Conservation (phyloP, 2,797 vertebrate species). For the Sphenopsis melanotis region DNA sequence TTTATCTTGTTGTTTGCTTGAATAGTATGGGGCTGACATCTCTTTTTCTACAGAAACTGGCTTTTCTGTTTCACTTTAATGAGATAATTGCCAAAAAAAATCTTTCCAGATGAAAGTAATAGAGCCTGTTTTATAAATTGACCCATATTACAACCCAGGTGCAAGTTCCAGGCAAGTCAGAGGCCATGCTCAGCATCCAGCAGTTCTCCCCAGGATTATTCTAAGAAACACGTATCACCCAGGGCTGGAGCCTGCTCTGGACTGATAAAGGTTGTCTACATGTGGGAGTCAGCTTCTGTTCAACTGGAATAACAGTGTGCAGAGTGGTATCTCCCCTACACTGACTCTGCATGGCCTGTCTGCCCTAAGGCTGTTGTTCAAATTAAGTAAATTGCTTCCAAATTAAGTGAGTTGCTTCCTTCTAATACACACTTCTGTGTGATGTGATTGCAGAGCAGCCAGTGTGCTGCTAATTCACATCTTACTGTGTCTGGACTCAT, state of each 20-base stretch:
- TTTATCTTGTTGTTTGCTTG: not conserved
- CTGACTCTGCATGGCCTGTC: not conserved
- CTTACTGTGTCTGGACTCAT: not conserved
- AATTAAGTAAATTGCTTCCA: not conserved
- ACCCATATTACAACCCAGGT: not conserved
- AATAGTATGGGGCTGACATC: not conserved
- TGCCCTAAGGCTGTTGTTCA: not conserved
- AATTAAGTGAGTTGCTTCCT: not conserved
- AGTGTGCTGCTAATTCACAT: not conserved
- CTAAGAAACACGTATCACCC: not conserved
- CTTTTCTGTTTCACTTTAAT: not conserved
- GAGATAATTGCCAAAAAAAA: not conserved
- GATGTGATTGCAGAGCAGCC: not conserved
- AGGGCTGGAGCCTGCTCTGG: not conserved
- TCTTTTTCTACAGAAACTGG: not conserved
- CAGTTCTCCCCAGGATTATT: constrained; percentile 12
- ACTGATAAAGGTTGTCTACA: constrained; percentile 52
- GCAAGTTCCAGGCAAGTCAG: not conserved
- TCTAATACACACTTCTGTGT: not conserved
- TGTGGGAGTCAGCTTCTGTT: not conserved
- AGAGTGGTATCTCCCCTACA: not conserved
- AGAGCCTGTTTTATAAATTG: not conserved
- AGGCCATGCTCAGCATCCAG: not conserved
- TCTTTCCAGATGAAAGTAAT: not conserved
- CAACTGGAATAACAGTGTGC: not conserved